These are phyloP conservation scores for Helleia helle DNA, from an alignment of 2,888 invertebrate species.

Conservation along the genomic window DNA sequence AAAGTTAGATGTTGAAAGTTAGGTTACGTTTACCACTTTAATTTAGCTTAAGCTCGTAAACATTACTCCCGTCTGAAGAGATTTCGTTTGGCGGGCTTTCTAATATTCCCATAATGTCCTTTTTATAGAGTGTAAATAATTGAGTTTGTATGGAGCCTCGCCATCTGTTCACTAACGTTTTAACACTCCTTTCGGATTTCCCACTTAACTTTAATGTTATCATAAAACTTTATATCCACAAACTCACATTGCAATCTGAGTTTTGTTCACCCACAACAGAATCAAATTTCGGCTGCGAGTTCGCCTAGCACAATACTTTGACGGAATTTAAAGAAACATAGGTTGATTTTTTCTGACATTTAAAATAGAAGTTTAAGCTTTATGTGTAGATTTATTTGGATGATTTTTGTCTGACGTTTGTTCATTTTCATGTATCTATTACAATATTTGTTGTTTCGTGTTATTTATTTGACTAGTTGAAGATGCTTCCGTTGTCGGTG, in stretches of 20 bases:
- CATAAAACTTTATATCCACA: constrained; percentile 59
- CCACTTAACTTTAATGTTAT: constrained; percentile 69
- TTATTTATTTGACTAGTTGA: no score
- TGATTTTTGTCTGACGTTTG: constrained; percentile 36
- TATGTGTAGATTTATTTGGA: constrained; percentile 31
- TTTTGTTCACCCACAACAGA: constrained; percentile 31
- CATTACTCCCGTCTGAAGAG: constrained; percentile 23
- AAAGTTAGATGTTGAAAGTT: no score
- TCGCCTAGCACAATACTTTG: constrained; percentile 44
- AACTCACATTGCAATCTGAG: constrained; percentile 28
- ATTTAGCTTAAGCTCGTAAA: constrained; percentile 48
- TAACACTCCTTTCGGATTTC: constrained; percentile 70
- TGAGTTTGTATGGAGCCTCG: constrained; percentile 66
- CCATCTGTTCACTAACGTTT: constrained; percentile 57
- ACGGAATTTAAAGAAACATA: constrained; percentile 45
- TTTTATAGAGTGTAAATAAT: constrained; percentile 74
- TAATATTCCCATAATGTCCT: constrained; percentile 68
- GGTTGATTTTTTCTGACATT: constrained; percentile 34
- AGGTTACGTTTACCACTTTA: no score
- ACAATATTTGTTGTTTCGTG: no score
- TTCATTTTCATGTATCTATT: constrained; percentile 25
- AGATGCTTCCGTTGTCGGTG: no score
- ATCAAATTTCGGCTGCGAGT: constrained; percentile 29
- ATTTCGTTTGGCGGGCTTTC: constrained; percentile 50
- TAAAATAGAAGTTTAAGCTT: constrained; percentile 36